Conservation (phyloP, 2,888 invertebrate species). For the Pyrrhia umbra region DNA sequence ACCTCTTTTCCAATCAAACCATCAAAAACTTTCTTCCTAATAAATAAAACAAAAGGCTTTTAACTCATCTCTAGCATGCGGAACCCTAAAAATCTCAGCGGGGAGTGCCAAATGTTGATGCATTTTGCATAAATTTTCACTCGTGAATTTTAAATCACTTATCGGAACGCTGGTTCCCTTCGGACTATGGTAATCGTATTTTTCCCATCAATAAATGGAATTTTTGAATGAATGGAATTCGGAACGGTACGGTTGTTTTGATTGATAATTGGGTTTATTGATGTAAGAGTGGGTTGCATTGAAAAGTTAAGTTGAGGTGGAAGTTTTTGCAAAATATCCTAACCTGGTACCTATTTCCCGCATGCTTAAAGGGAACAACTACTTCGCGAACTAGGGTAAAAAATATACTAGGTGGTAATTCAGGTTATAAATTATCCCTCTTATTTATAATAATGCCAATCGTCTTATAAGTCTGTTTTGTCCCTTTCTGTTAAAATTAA, state of each 20-base stretch:
- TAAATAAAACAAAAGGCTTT: constrained; percentile 51
- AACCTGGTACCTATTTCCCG: too few relatives aligned
- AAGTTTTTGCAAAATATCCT: not conserved
- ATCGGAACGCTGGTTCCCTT: constrained; percentile 36
- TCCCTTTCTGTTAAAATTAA: too few relatives aligned
- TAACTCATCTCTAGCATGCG: constrained; percentile 15
- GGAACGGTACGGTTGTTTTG: constrained; percentile 4
- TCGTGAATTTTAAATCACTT: constrained; percentile 73
- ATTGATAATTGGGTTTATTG: not conserved
- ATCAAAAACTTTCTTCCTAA: constrained; percentile 24
- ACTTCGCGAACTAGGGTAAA: too few relatives aligned
- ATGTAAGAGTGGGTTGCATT: not conserved
- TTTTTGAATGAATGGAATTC: constrained; percentile 31
- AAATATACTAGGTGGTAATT: too few relatives aligned
- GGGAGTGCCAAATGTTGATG: constrained; percentile 70
- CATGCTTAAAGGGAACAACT: too few relatives aligned
- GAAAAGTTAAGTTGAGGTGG: not conserved
- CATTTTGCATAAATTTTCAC: constrained; percentile 79
- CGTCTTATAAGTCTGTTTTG: too few relatives aligned
- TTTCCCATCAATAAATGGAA: constrained; percentile 44
- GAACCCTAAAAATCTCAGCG: constrained; percentile 51
- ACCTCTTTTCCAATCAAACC: constrained; percentile 26
- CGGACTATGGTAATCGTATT: constrained; percentile 50
- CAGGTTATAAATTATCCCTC: too few relatives aligned
- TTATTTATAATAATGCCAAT: too few relatives aligned